Conservation (phyloP, 2,113 vertebrate species). For the Ploceus nigricollis region DNA sequence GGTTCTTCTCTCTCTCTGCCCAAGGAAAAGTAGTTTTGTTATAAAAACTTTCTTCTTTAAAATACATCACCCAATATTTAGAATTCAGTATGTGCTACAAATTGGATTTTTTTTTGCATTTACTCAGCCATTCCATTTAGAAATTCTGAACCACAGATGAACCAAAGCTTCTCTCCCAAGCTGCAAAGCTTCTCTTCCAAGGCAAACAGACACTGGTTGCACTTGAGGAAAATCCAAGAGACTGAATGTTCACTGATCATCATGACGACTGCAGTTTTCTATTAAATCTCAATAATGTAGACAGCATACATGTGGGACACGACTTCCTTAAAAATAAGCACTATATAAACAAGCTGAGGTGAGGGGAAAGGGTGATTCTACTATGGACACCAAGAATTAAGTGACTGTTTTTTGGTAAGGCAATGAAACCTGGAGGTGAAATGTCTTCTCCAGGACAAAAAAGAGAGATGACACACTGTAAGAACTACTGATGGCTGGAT, state of each 20-base stretch:
- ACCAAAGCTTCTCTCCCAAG: background rate
- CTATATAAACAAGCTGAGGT: background rate
- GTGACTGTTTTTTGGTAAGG: background rate
- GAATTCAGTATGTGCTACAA: background rate
- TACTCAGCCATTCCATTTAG: background rate
- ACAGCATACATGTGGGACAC: accelerated
- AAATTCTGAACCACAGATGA: background rate
- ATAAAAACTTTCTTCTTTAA: background rate
- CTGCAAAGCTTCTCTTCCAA: no score
- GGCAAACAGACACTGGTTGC: background rate
- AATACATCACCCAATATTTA: background rate
- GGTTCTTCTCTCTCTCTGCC: background rate
- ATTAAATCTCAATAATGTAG: background rate
- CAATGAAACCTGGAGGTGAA: background rate
- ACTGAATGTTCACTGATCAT: background rate
- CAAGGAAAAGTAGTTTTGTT: background rate
- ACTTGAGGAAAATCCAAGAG: background rate
- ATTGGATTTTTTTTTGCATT: background rate
- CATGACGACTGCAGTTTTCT: background rate
- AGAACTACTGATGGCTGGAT: background rate
- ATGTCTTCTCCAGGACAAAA: background rate
- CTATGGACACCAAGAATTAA: background rate
- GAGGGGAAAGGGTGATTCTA: background rate
- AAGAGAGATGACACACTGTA: background rate
- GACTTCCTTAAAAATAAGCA: background rate